Base-by-base conservation (phyloP, 2,797 vertebrate species). In the Platyrinchus mystaceus region DNA sequence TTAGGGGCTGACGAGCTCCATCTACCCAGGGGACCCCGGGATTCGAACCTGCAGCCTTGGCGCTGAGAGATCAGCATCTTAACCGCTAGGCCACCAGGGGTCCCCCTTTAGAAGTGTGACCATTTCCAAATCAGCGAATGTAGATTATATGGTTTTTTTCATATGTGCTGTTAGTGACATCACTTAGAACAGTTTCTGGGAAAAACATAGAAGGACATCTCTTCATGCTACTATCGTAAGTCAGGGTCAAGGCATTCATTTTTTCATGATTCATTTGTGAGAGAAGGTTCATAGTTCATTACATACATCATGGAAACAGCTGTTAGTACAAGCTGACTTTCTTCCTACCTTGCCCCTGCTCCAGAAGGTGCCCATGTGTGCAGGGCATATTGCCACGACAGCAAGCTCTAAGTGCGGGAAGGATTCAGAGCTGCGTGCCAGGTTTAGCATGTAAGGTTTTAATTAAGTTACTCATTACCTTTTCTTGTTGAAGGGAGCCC, bases 391-490 rank as follows among this genome's bases (percentile, higher is more conserved):
- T 84, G 59, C 60, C 62, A 46, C 0, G 2, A 55, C 0, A 69
- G 16, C 24, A 53, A 67, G 43, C 24, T 55, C 4, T n/a, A 91
- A 50, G 37, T 30, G 21, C 0, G 0, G 41, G 14, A 73, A 64
- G n/a, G 46, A 39, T 34, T 71, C 62, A 58, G 34, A 74, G 39
- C 36, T 41, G 27, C 0, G 0, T 58, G 58, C 44, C 66, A 75
- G 12, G 67, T 64, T 43, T 68, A 85, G 79, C 18, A 32, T 7
- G 7, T 23, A 53, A 86, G 20, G 30, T 75, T 75, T 27, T 59
- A 82, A 73, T 73, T 63, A 66, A 85, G 76, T 92, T 91, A 94
- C 39, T 89, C 27, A 86, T 93, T 95, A 86, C 10, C 44, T 82
- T 81, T 84, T 83, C 52, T 62, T 37, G 70, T 78, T 70, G 47